phyloP scores from a whole-genome alignment of 2,113 vertebrate genomes.

The Origma solitaria region DNA sequence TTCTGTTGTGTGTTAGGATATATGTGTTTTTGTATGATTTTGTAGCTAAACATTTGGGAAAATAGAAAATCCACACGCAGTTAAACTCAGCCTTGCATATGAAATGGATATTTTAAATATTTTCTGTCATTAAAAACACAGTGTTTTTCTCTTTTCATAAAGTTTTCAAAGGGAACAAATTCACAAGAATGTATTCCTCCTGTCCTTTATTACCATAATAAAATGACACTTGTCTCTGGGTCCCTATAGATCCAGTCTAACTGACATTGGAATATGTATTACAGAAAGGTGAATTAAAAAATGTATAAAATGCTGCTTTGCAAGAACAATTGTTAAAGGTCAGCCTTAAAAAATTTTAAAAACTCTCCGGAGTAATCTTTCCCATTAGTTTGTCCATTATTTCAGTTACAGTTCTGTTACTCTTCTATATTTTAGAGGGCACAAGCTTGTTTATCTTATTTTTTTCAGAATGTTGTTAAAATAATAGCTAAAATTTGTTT shows the following conservation, averaged over 20 bases:
- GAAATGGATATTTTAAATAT: not conserved
- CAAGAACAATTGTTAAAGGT: not conserved
- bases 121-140: not conserved
- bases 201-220: not conserved
- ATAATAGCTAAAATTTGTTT: not conserved
- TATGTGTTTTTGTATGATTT: not conserved
- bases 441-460: not conserved
- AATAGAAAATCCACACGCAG: not conserved
- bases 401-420: not conserved
- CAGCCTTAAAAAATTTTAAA: not conserved
- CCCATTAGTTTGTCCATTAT: not conserved
- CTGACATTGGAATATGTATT: not conserved
- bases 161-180: not conserved
- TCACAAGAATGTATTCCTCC: not conserved
- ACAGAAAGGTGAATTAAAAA: not conserved
- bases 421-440: not conserved
- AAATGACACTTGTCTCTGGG: not conserved
- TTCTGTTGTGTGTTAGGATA: not conserved
- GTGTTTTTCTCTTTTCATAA: not conserved
- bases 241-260: not conserved
- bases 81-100: not conserved
- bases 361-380: not conserved
- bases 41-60: not conserved
- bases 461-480: not conserved
- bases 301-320: not conserved